Conservation (phyloP, 2,888 invertebrate genomes). For the Cephus pygmeus region DNA sequence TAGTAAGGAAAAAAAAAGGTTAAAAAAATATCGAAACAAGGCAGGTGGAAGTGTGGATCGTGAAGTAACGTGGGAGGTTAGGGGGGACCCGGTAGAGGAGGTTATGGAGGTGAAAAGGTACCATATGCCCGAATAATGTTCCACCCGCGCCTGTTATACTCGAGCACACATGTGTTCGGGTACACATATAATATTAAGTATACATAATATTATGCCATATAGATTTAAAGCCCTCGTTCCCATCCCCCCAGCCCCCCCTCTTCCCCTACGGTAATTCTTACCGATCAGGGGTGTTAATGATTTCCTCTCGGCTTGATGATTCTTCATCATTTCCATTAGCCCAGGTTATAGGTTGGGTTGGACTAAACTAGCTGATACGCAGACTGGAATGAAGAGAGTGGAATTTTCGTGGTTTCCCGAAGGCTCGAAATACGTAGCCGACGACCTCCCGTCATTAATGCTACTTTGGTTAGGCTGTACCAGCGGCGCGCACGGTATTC, state of each 20-base stretch:
- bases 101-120: conserved; percentile 26
- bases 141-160: conserved; percentile 51
- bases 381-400: background rate
- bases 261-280: background rate
- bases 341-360: background rate
- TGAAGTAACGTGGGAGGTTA: conserved; percentile 23
- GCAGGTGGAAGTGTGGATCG: conserved; percentile 52
- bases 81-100: conserved; percentile 11
- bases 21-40: conserved; percentile 42
- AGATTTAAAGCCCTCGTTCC: background rate
- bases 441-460: background rate
- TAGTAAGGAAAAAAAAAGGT: background rate
- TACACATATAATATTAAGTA: background rate
- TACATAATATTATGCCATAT: background rate
- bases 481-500: conserved; percentile 18
- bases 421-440: background rate
- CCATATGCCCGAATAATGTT: conserved; percentile 60
- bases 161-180: background rate
- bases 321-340: background rate
- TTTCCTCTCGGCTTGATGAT: background rate
- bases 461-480: conserved; percentile 40
- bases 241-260: background rate
- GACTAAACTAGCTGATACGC: background rate
- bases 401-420: background rate
- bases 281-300: background rate